These are phyloP conservation scores for Harlomillsia oculata DNA, from an alignment of 1,140 invertebrate genomes.

Conservation along the genomic window DNA sequence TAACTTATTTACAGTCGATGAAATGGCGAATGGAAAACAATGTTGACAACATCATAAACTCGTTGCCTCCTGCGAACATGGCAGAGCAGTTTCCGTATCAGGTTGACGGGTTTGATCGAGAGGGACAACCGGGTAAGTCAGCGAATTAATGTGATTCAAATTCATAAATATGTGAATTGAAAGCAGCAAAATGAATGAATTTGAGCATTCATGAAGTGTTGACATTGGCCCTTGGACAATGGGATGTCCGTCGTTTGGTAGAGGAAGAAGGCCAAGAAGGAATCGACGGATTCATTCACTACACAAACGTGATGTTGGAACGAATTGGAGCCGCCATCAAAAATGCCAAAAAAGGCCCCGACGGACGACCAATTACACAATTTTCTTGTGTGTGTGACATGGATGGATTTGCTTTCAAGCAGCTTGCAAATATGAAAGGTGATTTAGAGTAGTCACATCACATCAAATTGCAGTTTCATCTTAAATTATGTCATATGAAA, in stretches of 20 bases:
- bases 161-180: not conserved
- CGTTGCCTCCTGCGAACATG: not conserved
- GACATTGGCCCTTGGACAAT: constrained; percentile 3
- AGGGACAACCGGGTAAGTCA: not conserved
- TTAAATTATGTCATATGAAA: not conserved
- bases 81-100: not conserved
- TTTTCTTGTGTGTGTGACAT: constrained; percentile 3
- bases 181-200: too few relatives aligned
- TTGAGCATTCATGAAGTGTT: not conserved
- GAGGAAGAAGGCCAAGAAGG: not conserved
- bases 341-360: not conserved
- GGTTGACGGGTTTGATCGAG: not conserved
- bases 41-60: not conserved
- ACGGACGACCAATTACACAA: constrained; percentile 3
- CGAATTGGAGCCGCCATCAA: not conserved
- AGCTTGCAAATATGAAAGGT: constrained; percentile 7
- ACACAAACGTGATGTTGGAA: not conserved
- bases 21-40: not conserved
- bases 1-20: not conserved
- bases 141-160: not conserved
- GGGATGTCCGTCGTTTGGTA: not conserved
- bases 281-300: not conserved
- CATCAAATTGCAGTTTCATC: not conserved
- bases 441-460: too few relatives aligned
- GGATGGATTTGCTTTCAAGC: not conserved